phyloP scores from a whole-genome alignment of 2,113 vertebrate species.

The Apistogramma diplotaenia region DNA sequence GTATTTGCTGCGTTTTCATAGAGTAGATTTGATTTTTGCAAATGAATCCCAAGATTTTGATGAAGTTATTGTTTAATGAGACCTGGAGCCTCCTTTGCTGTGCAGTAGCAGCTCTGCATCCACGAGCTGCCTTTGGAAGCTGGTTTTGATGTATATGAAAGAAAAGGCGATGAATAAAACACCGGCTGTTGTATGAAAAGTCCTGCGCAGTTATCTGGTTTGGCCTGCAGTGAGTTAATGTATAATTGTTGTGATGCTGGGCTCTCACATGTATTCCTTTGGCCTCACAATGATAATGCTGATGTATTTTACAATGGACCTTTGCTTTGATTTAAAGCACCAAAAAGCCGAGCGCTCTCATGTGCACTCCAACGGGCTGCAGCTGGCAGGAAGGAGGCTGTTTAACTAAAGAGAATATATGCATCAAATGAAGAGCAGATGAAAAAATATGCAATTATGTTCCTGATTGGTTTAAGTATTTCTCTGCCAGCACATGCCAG shows the following conservation, averaged over 20 bases:
- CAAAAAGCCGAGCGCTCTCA: constrained; percentile 53
- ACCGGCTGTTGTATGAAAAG: not conserved
- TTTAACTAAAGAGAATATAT: constrained; percentile 84
- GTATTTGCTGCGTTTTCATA: not conserved
- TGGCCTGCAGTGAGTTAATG: constrained; percentile 31
- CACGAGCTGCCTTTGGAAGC: not conserved
- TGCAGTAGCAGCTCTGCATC: not conserved
- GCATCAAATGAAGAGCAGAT: constrained; percentile 80
- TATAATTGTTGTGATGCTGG: constrained; percentile 26
- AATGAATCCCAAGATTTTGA: too few species aligned
- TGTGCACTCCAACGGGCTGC: constrained; percentile 64
- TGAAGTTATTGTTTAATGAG: too few species aligned
- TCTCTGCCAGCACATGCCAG: constrained; percentile 64
- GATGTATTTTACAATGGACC: constrained; percentile 46
- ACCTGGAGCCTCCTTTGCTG: not conserved
- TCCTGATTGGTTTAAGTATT: constrained; percentile 77
- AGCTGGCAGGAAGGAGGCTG: constrained; percentile 50
- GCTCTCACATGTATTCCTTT: constrained; percentile 50
- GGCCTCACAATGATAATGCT: constrained; percentile 29
- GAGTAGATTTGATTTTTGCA: not conserved
- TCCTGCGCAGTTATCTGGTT: not conserved
- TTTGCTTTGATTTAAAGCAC: constrained; percentile 65
- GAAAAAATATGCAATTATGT: constrained; percentile 79
- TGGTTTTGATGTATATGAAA: not conserved
- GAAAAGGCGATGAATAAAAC: not conserved